Conservation (phyloP, 2,113 vertebrate genomes). For the Hoplias malabaricus region DNA sequence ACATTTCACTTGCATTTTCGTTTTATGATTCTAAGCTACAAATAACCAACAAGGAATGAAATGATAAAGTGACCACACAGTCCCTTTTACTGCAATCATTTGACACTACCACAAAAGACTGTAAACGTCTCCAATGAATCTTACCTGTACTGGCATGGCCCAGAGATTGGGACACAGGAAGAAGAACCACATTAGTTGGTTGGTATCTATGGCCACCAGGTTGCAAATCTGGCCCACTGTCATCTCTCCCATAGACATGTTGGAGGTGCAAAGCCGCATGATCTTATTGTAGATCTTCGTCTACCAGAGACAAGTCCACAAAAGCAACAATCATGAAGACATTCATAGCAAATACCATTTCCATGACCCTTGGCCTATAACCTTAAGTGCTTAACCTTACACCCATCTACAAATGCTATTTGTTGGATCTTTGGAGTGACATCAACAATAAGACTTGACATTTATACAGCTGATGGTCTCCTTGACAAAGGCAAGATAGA, state of each 20-base stretch:
- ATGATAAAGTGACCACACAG: not conserved
- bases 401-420: too few species aligned
- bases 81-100: not conserved
- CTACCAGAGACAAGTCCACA: slow-evolving; percentile 62
- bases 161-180: slow-evolving; percentile 97
- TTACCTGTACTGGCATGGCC: slow-evolving; percentile 98
- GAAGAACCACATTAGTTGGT: slow-evolving; percentile 99
- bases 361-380: not conserved
- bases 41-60: not conserved
- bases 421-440: not conserved
- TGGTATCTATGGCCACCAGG: slow-evolving; percentile 95
- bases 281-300: slow-evolving; percentile 99
- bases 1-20: not conserved
- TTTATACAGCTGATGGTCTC: not conserved
- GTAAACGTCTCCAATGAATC: not conserved
- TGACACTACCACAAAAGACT: not conserved
- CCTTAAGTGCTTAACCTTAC: not conserved
- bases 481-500: not conserved
- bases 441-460: not conserved
- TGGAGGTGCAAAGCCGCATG: slow-evolving; percentile 95
- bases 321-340: not conserved
- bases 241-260: slow-evolving; percentile 97
- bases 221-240: slow-evolving; percentile 96
- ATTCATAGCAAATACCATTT: not conserved
- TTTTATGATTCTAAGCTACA: not conserved